Conservation (phyloP, 2,113 vertebrate species). For the Pteropus alecto region DNA sequence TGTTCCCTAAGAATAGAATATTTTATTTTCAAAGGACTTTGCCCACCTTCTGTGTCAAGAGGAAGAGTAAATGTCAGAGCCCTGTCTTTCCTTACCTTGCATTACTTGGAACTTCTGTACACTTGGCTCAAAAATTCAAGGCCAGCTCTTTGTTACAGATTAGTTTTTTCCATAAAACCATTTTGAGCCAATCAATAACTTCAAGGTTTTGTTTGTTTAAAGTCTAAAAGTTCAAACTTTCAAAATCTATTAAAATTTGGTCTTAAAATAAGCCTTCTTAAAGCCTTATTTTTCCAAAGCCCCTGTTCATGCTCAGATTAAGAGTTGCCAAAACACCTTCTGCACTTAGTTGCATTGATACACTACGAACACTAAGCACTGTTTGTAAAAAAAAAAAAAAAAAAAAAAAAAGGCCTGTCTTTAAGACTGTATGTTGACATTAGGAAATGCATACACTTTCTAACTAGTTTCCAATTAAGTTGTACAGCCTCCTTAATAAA, state of each 20-base stretch:
- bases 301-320: constrained; percentile 81
- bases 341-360: constrained; percentile 81
- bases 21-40: no score
- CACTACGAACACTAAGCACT: constrained; percentile 80
- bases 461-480: not conserved
- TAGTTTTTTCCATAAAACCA: not conserved
- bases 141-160: not conserved
- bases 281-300: constrained; percentile 86
- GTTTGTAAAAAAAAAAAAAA: not conserved
- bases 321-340: constrained; percentile 90
- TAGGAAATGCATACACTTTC: not conserved
- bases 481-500: not conserved
- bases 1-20: no score
- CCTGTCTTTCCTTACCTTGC: no score
- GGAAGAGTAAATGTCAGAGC: no score
- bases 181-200: not conserved
- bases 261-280: constrained; percentile 78
- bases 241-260: constrained; percentile 75
- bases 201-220: constrained; percentile 62
- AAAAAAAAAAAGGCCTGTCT: not conserved
- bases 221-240: constrained; percentile 69
- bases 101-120: not conserved
- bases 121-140: not conserved
- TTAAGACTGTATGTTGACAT: not conserved
- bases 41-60: no score